Evolutionary conservation across 2,888 invertebrate species (phyloP), one percentile per base, ranked within the genome.

Genomic region (Parnassius apollo): DNA sequence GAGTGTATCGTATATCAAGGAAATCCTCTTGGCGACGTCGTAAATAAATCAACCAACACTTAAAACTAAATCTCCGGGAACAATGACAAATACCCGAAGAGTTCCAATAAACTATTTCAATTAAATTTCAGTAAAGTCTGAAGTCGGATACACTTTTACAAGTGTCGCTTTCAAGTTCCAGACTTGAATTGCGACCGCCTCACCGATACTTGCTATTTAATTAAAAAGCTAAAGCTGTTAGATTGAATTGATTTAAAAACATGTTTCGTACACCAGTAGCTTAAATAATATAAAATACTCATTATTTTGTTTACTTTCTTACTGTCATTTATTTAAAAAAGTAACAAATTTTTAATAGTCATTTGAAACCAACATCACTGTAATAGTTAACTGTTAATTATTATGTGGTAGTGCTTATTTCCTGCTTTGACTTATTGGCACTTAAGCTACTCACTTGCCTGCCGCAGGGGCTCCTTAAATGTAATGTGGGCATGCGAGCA

Each of bases 81-180:
- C 48, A 59, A 58, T 44, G 50, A 35, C 51, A 45, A 65, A 68
- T 67, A 68, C 68, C 68, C 71, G 68, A 62, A 61, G 65, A 62
- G 49, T 62, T 65, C 57, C 67, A 62, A 69, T 68, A 69, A 76
- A 76, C 75, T 70, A 74, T 68, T 71, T 67, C 68, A 70, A 73
- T 71, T 70, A 68, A 69, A 73, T 74, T 73, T 68, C 68, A 73
- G 68, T 68, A 69, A 66, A 68, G 73, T 77, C 71, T 51, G 42
- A 11, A 59, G 58, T 50, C 54, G 64, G 64, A 61, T 66, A 71
- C 71, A 71, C 69, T 67, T 69, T 69, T 66, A 66, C 68, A 64
- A 68, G 67, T 73, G 73, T 73, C 72, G 71, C 70, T 71, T 68
- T 61, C 67, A 66, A 68, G 69, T 71, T 70, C 54, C 61, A 63